Evolutionary conservation across 1,140 invertebrate genomes (phyloP), one percentile per base, ranked within the genome.

Genomic region (Cydia amplana): DNA sequence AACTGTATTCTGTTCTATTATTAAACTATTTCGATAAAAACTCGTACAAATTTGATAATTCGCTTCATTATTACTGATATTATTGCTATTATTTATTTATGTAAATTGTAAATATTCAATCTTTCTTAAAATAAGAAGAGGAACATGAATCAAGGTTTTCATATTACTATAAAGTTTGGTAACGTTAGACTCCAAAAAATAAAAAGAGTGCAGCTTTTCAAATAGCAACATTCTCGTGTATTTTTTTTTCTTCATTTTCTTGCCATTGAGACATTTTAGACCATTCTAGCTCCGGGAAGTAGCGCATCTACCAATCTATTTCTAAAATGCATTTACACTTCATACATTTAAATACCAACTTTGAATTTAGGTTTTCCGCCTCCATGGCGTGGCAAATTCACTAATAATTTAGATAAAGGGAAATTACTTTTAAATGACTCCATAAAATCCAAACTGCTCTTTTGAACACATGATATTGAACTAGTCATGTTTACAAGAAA

Each of bases 101-200:
- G 88, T 92, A 91, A 87, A 90, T 91, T 93, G 92, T 93, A 93
- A 93, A 93, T 93, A 93, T 93, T 91, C 84, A 91, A 89, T 93
- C 88, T 93, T 92, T 93, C 93, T 93, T 93, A 93, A 93, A 92
- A 93, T 85, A 93, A 93, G 89, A 91, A 93, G 92, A 93, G 92
- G 93, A 93, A 93, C 93, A 93, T 93, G 88, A 90, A 91, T 92
- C 85, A 93, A 92, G 90, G 90, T 93, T 90, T 87, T 82, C 88
- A 87, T 93, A 93, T 92, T 90, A 87, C 88, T 93, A 88, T 87
- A 86, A 83, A 87, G 86, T 88, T 89, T 91, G 91, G 92, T 93
- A 93, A 93, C 90, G 81, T 86, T 90, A 82, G 84, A 87, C 85
- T 89, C 83, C 83, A 81, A 84, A 82, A 91, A 87, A 85, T 82